Percentiles rank a stretch among this genome's conserved stretches.
Conservation (phyloP, 2,797 vertebrate genomes). For the Xiphophorus birchmanni region DNA sequence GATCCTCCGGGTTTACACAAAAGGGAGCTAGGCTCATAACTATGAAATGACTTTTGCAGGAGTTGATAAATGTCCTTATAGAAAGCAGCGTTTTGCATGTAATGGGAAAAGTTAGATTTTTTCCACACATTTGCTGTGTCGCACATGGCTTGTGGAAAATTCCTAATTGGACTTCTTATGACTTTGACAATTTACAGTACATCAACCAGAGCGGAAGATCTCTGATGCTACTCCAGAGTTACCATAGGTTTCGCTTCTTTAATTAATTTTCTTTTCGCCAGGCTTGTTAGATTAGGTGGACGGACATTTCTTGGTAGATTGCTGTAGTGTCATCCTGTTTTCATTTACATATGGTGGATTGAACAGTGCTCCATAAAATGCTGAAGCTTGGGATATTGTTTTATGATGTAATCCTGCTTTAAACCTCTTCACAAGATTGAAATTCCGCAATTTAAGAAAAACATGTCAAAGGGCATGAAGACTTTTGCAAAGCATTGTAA, state of each 20-base stretch:
- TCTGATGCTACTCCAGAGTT: neutral
- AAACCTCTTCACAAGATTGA: neutral
- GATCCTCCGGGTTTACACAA: neutral
- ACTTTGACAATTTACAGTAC: neutral
- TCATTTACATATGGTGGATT: neutral
- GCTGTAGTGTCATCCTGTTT: neutral
- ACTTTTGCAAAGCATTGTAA: neutral
- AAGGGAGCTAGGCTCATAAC: neutral
- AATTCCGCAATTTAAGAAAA: neutral
- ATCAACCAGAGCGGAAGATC: neutral
- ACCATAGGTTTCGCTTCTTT: neutral
- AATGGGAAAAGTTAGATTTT: neutral
- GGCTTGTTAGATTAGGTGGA: neutral
- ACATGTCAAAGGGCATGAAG: neutral
- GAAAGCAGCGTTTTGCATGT: neutral
- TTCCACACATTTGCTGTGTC: neutral
- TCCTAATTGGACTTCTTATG: neutral
- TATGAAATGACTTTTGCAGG: neutral
- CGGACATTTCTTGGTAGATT: neutral
- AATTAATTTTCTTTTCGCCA: neutral
- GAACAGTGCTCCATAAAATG: neutral
- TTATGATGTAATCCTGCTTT: neutral
- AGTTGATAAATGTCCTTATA: neutral
- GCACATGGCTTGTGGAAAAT: neutral
- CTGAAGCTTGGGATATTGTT: neutral